Base-by-base conservation (phyloP, 2,888 invertebrate genomes). In the Atrina japonica region DNA sequence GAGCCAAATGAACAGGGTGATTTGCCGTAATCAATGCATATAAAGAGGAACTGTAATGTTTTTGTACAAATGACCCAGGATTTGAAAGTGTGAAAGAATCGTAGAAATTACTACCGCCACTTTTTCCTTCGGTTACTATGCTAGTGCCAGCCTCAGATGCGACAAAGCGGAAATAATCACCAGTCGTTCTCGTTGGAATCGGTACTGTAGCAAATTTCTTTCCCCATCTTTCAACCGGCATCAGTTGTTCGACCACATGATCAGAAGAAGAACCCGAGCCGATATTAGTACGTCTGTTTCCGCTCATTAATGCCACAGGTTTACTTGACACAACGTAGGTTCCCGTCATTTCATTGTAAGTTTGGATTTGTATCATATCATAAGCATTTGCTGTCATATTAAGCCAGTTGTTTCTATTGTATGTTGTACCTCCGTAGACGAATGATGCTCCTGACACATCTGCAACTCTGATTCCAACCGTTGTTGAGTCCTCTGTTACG, bases 181-280 rank as follows among this genome's bases (percentile, higher is more conserved):
- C 87, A 3, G 73, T 68, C 6, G 78, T 75, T 52, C 85, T 70
- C 23, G 73, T 72, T 1, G 86, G 83, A 14, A 86, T 78, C 7
- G 85, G 83, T 1, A 82, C 83, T 27, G 81, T 81, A 25, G 80
- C 72, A 70, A 86, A 88, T 9, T 69, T 60, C 29, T 72, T 82
- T 21, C 87, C 86, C 87, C 87, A 88, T 3, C 83, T 83, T 35
- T 79, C 72, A 2, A 83, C 75, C 0, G 85, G 83, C 23, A 80
- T 69, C 59, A 87, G 27, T 73, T 83, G 81, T 52, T 84, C 86
- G 16, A 83, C 79, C 47, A 87, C 66, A 68, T 86, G 85, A 55
- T 66, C 69, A 23, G 66, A 67, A 27, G 72, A 60, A 9, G 59
- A 29, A 18, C 76, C 78, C 16, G 61, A 66, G 14, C 56, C 63